Percentiles rank a stretch among this genome's conserved stretches.
Conservation (phyloP, 1,140 invertebrate species). For the Platyscapa corneri region DNA sequence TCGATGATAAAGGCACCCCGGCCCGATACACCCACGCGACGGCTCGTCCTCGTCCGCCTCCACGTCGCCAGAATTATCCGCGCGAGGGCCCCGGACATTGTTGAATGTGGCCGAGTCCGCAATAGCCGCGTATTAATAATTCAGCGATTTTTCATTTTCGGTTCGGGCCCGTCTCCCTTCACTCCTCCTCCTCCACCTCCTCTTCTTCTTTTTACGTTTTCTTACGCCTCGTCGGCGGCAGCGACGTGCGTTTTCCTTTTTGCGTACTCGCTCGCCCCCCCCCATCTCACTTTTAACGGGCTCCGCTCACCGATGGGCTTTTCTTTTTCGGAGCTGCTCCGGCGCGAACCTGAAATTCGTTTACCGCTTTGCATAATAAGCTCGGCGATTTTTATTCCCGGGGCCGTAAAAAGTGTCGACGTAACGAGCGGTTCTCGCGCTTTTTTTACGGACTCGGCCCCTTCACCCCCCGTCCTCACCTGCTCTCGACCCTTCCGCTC, state of each 20-base stretch:
- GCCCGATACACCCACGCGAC: slow-evolving; percentile 4
- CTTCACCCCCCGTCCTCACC: no score
- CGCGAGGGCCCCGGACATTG: slow-evolving; percentile 45
- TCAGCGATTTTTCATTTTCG: slow-evolving; percentile 43
- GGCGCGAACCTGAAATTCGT: background rate
- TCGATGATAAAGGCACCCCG: slow-evolving; percentile 48
- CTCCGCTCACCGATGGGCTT: background rate
- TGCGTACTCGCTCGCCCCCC: background rate
- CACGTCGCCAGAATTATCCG: background rate
- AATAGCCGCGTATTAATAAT: slow-evolving; percentile 38
- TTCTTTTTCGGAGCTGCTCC: background rate
- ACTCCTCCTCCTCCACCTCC: background rate
- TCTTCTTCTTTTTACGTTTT: background rate
- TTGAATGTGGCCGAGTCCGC: slow-evolving; percentile 37
- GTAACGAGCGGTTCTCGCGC: slow-evolving; percentile 1
- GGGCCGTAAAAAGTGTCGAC: slow-evolving; percentile 8
- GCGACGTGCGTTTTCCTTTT: background rate
- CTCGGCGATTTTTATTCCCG: slow-evolving; percentile 1
- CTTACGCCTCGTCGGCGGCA: background rate
- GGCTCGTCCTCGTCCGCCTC: background rate
- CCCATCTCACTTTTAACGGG: no score
- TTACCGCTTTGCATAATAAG: slow-evolving; percentile 11
- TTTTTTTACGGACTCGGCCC: background rate
- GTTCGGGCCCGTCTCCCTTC: background rate
- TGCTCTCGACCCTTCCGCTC: no score